Percentiles rank a stretch among this genome's conserved stretches.
Conservation (phyloP, 2,888 invertebrate species). For the Quadriops clusia region DNA sequence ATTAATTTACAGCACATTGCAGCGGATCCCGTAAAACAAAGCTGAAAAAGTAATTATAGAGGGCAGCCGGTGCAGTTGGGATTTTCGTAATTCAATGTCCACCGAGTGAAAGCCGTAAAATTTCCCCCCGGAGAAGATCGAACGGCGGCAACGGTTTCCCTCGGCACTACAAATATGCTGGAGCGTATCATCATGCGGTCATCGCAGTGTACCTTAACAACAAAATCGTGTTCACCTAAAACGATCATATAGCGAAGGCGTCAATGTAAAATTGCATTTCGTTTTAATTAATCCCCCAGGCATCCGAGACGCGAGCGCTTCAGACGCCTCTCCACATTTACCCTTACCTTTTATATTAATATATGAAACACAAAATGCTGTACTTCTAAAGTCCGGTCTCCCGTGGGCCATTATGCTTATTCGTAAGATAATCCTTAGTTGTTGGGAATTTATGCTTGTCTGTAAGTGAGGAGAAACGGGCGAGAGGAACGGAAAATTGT, state of each 20-base stretch:
- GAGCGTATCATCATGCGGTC: neutral
- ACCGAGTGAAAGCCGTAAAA: conserved; percentile 16
- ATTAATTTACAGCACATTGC: conserved; percentile 20
- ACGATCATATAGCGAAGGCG: conserved; percentile 7
- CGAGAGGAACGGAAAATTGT: too few relatives aligned
- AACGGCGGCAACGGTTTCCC: neutral
- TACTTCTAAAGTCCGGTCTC: too few relatives aligned
- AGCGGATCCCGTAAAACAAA: conserved; percentile 21
- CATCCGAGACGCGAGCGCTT: too few relatives aligned
- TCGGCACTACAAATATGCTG: neutral
- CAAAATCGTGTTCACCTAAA: conserved; percentile 13
- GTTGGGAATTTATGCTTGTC: too few relatives aligned
- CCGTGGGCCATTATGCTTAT: too few relatives aligned
- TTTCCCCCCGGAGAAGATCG: conserved; percentile 16
- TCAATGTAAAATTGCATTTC: conserved; percentile 10
- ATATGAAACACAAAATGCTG: too few relatives aligned
- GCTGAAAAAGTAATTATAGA: conserved; percentile 22
- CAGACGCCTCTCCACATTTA: too few relatives aligned
- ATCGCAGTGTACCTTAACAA: conserved; percentile 10
- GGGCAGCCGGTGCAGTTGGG: conserved; percentile 17
- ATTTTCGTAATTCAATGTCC: conserved; percentile 19
- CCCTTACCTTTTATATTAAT: too few relatives aligned
- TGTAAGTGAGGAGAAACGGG: too few relatives aligned
- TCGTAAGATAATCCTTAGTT: too few relatives aligned
- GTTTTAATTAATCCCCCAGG: conserved; percentile 13